A percentile compares a stretch with the other conserved stretches of the same genome.
Conservation (phyloP, 2,797 vertebrate species). For the Tokudaia muenninki region DNA sequence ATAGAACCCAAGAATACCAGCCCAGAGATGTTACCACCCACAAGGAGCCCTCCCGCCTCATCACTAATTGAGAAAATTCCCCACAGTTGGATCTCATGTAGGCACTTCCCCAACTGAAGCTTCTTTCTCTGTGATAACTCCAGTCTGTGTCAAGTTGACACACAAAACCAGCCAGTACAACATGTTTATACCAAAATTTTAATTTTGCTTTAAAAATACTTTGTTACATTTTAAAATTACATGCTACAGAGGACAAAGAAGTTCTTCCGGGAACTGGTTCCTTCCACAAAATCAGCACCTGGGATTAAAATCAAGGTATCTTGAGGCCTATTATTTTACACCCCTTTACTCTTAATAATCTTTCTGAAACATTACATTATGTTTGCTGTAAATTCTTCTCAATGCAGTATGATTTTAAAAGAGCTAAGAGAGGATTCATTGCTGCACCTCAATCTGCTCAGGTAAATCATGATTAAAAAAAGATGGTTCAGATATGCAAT, state of each 20-base stretch:
- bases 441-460: neutral
- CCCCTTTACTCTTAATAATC: neutral
- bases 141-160: no score
- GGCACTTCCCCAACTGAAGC: no score
- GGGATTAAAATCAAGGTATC: neutral
- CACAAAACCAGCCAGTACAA: no score
- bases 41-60: no score
- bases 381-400: no score
- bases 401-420: neutral
- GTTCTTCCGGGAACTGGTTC: neutral
- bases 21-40: no score
- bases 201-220: neutral
- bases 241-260: neutral
- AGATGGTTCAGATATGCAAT: neutral
- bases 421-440: neutral
- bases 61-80: no score
- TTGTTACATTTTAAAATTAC: neutral
- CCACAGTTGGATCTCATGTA: no score
- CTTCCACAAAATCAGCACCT: neutral
- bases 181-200: neutral
- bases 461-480: constrained; percentile 34
- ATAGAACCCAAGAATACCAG: no score
- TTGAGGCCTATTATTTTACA: neutral
- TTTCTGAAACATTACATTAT: neutral
- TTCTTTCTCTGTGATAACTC: no score